These are phyloP conservation scores for Sialia sialis DNA, from an alignment of 2,113 vertebrate genomes.

Conservation along the genomic window DNA sequence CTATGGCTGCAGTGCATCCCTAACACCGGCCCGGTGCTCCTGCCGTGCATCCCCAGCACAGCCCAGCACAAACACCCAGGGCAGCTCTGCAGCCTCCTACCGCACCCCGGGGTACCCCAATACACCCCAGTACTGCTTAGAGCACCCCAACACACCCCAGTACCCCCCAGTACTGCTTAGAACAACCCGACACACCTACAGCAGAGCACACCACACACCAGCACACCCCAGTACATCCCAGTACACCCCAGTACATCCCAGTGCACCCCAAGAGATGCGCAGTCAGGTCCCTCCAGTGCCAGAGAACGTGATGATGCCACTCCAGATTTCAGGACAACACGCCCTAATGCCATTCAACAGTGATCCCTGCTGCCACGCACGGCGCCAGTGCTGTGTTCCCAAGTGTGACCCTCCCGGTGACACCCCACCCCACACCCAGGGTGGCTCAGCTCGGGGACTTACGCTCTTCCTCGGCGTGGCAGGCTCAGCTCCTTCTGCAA, in stretches of 20 bases:
- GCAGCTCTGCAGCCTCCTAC: background rate
- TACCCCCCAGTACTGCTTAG: background rate
- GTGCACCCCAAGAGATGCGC: fast-evolving
- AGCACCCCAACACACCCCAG: background rate
- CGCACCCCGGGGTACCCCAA: background rate
- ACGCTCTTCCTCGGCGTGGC: conserved; percentile 88
- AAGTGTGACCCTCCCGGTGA: fast-evolving
- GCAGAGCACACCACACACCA: background rate
- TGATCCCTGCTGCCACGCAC: fast-evolving
- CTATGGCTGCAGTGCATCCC: background rate
- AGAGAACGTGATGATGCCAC: fast-evolving
- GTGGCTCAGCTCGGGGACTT: conserved; percentile 64
- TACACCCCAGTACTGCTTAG: background rate
- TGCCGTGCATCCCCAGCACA: background rate
- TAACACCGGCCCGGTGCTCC: background rate
- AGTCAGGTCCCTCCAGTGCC: background rate
- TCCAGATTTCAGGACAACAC: background rate
- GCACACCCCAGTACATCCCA: background rate
- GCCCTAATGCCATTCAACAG: fast-evolving
- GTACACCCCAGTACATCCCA: background rate
- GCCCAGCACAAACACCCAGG: background rate
- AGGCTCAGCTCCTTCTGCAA: conserved; percentile 94
- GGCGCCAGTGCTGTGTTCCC: background rate
- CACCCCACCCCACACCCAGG: fast-evolving
- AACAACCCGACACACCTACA: too few relatives aligned